Percentiles rank a stretch among this genome's conserved stretches.
Conservation (phyloP, 2,797 vertebrate genomes). For the Setipinna tenuifilis region DNA sequence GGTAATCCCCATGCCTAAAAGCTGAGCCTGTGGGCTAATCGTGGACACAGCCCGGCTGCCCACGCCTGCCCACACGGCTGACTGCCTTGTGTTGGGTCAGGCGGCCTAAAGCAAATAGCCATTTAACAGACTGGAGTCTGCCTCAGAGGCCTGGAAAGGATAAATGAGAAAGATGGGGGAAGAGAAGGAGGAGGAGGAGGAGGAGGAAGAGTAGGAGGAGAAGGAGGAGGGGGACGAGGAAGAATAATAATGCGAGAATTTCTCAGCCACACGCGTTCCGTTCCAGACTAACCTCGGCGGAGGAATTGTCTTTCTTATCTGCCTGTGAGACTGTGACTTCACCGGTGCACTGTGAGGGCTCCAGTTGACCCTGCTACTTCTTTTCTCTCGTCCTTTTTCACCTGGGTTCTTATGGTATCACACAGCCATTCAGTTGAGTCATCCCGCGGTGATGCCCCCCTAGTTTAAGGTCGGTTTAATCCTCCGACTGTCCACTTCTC, state of each 20-base stretch:
- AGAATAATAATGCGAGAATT: slow-evolving; percentile 37
- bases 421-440: slow-evolving; percentile 1
- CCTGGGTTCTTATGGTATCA: not conserved
- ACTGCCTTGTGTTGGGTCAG: slow-evolving; percentile 74
- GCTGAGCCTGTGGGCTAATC: slow-evolving; percentile 62
- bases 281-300: slow-evolving; percentile 7
- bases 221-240: slow-evolving; percentile 11
- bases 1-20: slow-evolving; percentile 63
- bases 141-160: slow-evolving; percentile 25
- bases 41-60: slow-evolving; percentile 61
- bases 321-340: slow-evolving; percentile 28
- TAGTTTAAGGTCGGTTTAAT: slow-evolving; percentile 3
- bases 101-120: slow-evolving; percentile 68
- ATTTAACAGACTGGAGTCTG: slow-evolving; percentile 61
- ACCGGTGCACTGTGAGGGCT: not conserved
- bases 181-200: not conserved
- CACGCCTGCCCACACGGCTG: slow-evolving; percentile 66
- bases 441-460: not conserved
- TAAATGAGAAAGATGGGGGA: slow-evolving; percentile 1
- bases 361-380: not conserved
- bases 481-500: not conserved
- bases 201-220: not conserved
- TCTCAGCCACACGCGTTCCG: slow-evolving; percentile 33
- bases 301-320: slow-evolving; percentile 17
- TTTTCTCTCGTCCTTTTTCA: not conserved